Percentiles rank a stretch among this genome's conserved stretches.
Evolutionary conservation across 2,113 vertebrate genomes (phyloP).

Genomic region (Eupsittula cactorum): DNA sequence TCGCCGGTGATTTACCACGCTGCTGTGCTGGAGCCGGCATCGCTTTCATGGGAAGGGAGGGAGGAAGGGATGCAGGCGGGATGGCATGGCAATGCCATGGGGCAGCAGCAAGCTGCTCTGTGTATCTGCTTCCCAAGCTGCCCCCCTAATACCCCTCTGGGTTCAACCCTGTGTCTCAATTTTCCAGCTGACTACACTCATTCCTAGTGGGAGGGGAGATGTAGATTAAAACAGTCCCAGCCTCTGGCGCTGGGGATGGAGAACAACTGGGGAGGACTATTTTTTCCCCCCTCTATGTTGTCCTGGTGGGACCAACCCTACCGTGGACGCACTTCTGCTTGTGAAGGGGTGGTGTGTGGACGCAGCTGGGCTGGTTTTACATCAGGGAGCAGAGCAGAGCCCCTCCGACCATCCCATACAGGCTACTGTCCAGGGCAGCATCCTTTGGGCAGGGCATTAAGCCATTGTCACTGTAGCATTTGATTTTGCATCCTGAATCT

Average conservation of each 20-base stretch:
- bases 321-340: not conserved
- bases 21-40: fast-evolving
- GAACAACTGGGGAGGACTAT: not conserved
- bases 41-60: not conserved
- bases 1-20: not conserved
- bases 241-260: not conserved
- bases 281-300: fast-evolving
- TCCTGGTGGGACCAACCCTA: not conserved
- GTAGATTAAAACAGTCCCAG: not conserved
- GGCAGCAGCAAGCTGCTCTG: not conserved
- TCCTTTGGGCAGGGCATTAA: not conserved
- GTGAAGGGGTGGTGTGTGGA: not conserved
- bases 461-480: not conserved
- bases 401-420: fast-evolving
- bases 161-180: not conserved
- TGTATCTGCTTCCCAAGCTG: not conserved
- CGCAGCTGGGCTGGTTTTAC: not conserved
- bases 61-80: not conserved
- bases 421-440: not conserved
- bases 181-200: not conserved
- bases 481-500: not conserved
- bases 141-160: not conserved
- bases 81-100: not conserved
- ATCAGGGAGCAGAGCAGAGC: fast-evolving
- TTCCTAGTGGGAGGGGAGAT: not conserved